Evolutionary conservation across 2,888 invertebrate genomes (phyloP), one percentile per base, ranked within the genome.

Genomic region (Drosophila lutescens): DNA sequence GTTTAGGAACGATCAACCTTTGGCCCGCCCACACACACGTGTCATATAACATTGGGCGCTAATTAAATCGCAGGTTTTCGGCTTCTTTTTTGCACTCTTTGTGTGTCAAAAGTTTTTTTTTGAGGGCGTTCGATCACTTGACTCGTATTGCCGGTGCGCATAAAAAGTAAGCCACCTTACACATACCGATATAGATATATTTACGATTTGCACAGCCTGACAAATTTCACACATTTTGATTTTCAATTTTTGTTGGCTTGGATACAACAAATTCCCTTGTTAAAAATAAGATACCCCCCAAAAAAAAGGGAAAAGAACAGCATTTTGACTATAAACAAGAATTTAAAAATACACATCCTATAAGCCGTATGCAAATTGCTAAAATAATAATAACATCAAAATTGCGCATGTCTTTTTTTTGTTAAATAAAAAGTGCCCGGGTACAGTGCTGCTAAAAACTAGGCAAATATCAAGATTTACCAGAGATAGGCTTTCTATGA

Each of bases 301-400:
- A 58, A 50, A 60, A 55, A 63, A 43, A 4, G 32, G 34, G 41
- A n/a, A 56, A 74, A 60, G 44, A 55, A 74, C 57, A 74, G 68
- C 71, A 36, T 32, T 65, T 58, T 46, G 46, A 49, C 49, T 58
- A 69, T 68, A 76, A 72, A 66, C 70, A 72, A 54, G 55, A 62
- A 47, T 77, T 79, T 77, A 78, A 60, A 84, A 79, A 83, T 81
- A 86, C 61, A 68, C 58, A 41, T 50, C 26, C 44, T 30, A 56
- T 56, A 68, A 53, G 50, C 46, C 62, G 51, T 36, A 65, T 86
- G 84, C 79, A 79, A 88, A 89, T 85, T 86, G 75, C 57, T 87
- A 78, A 79, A 63, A 67, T 66, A 54, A 76, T 77, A 73, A 78
- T 74, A 87, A 74, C 70, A 68, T 66, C 62, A 62, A 74, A 56